Evolutionary conservation across 2,797 vertebrate genomes (phyloP), one percentile per base, ranked within the genome.

Genomic region (Arrhamphus sclerolepis): DNA sequence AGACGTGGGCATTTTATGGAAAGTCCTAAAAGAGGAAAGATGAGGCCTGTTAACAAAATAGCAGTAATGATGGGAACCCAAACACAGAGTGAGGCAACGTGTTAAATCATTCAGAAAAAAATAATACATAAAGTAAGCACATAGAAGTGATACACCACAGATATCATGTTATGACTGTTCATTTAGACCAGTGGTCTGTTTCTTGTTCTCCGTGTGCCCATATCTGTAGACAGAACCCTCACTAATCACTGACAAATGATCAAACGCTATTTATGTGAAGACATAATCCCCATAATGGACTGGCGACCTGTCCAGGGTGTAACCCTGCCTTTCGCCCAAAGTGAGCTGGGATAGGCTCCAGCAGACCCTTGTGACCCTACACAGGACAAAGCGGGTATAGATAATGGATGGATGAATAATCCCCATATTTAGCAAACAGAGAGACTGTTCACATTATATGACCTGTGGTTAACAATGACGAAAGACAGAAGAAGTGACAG

Each of bases 401-500:
- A n/a, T n/a, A n/a, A n/a, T n/a, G n/a, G n/a, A n/a, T n/a, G n/a
- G n/a, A n/a, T n/a, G n/a, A n/a, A 6, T 72, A 59, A 81, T 80
- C 64, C 62, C 13, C 44, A 40, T 19, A 71, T 70, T 84, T 72
- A 80, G 40, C 42, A 68, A 66, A 51, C 38, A 2, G 10, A 46
- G 62, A 38, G 41, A 46, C 56, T 52, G 5, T 59, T 28, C 44
- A 11, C 26, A 66, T 66, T 64, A 8, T n/a, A 18, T 0, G 6
- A 56, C 42, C 31, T 19, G 19, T 56, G 61, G 52, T 56, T 56
- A 60, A 53, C 62, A 39, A 10, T 24, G 83, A 83, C 56, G 69
- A 1, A 72, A 70, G 40, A 60, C 77, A 84, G 77, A 53, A 29
- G 50, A 50, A 3, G 63, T 46, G 69, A 81, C 59, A 74, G 59